phyloP scores from a whole-genome alignment of 2,888 invertebrate species.

The Cosmia trapezina region DNA sequence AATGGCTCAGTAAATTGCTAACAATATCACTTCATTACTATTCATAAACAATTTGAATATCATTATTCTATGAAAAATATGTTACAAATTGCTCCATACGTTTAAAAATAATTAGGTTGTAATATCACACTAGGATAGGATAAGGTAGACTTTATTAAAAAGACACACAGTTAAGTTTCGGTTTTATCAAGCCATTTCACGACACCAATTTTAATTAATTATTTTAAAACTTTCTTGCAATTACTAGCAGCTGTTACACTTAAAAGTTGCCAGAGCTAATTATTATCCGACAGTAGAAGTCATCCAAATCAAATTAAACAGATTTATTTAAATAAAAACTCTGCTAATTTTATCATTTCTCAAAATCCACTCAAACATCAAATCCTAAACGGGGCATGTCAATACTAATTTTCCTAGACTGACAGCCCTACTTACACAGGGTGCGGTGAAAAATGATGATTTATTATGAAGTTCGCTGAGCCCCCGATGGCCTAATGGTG shows the following conservation, averaged over 20 bases:
- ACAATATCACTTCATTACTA: background rate
- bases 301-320: too few species aligned
- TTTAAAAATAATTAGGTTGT: background rate
- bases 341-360: background rate
- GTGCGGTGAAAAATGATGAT: slow-evolving; percentile 73
- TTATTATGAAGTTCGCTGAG: slow-evolving; percentile 69
- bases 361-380: background rate
- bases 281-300: background rate
- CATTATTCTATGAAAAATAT: background rate
- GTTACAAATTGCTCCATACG: background rate
- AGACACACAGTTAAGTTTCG: background rate
- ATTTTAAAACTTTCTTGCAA: background rate
- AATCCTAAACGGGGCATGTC: slow-evolving; percentile 9
- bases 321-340: background rate
- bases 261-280: slow-evolving; percentile 10
- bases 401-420: slow-evolving; percentile 19
- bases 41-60: too few species aligned
- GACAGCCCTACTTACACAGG: slow-evolving; percentile 39
- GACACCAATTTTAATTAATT: slow-evolving; percentile 10
- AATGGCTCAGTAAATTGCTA: background rate
- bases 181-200: background rate
- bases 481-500: slow-evolving; percentile 69
- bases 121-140: background rate
- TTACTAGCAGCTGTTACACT: slow-evolving; percentile 26
- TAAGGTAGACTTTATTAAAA: background rate